Base-by-base conservation (phyloP, 2,113 vertebrate species). In the Grammomys surdaster region DNA sequence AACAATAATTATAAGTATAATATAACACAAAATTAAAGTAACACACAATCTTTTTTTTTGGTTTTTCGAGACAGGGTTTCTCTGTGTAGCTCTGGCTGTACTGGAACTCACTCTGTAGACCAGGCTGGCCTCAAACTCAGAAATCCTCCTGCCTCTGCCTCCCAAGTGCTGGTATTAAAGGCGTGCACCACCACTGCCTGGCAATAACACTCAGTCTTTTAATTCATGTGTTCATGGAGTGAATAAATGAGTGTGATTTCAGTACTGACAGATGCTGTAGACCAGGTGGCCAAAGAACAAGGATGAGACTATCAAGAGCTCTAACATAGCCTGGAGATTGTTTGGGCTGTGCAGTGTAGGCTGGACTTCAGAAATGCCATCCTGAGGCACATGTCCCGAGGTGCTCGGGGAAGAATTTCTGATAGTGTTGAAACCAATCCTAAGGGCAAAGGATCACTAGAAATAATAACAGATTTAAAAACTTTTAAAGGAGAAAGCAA, bases 391-490 rank as follows among this genome's bases (percentile, higher is more conserved):
- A n/a, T 87, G 67, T 84, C n/a, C 7, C 28, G 43, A 48, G 80
- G 76, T 85, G 43, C 40, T 89, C 22, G 20, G 26, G 12, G 73
- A 91, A 88, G 93, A 80, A 85, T 33, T 75, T 56, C 89, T 46
- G 75, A 46, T 54, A 77, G 43, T 6, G 40, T 26, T 92, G 63
- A 89, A 89, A 81, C 33, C 54, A 9, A 54, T 20, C 70, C 36
- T 73, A 87, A 92, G 91, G 24, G 95, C 51, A 36, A 91, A 95
- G 40, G 36, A 63, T 76, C 76, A 85, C 95, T 94, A 63, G 33
- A 87, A 10, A 58, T 54, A 31, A 33, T 17, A 76, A 46, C n/a
- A 95, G 51, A 82, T 82, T 82, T 60, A 16, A 70, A 89, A 95
- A 58, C 1, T 20, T 88, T 88, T 73, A 78, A 65, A 69, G 75